Evolutionary conservation across 2,888 invertebrate genomes (phyloP), one percentile per base, ranked within the genome.

Genomic region (Drosophila villosipedis): DNA sequence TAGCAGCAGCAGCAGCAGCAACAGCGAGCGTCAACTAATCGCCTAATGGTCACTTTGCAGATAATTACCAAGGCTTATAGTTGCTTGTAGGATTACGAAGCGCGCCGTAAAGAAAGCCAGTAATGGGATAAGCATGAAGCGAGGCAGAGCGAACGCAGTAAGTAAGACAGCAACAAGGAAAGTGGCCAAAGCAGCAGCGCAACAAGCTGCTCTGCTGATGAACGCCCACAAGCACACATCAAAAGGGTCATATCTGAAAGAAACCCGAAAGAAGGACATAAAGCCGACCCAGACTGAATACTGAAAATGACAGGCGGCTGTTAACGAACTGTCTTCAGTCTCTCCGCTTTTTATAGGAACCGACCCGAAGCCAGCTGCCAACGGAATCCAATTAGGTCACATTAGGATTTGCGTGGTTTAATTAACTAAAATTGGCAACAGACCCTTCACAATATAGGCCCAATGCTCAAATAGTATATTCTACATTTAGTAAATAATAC

Each of bases 1-100:
- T 37, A 64, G 28, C 61, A 41, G 58, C 63, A 35, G 58, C 35
- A 64, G 28, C 61, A 41, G 54, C 64, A 35, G 54, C 35, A 64
- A 28, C 61, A 41, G 75, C 64, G 49, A 88, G 74, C 78, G 69
- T 72, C 84, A 83, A 85, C 92, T 91, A 91, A 92, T 91, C 91
- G 83, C 82, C 86, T 85, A 91, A 92, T 91, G 91, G 91, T 92
- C 92, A 91, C 92, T 91, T 92, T 90, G 91, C 91, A 91, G 91
- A 91, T 91, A 91, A 91, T 92, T 91, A 91, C 90, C 84, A 87
- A 76, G 86, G 91, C 91, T 91, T 91, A 92, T 80, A 88, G 87
- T 89, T 91, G 78, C 91, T 87, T 79, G 85, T 79, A 74, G 89
- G 91, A 89, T 87, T 87, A 89, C 76, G 60, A 66, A 63, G 60